Percentiles rank a stretch among this genome's conserved stretches.
phyloP scores from a whole-genome alignment of 2,797 vertebrate genomes.

The Lerista edwardsae region DNA sequence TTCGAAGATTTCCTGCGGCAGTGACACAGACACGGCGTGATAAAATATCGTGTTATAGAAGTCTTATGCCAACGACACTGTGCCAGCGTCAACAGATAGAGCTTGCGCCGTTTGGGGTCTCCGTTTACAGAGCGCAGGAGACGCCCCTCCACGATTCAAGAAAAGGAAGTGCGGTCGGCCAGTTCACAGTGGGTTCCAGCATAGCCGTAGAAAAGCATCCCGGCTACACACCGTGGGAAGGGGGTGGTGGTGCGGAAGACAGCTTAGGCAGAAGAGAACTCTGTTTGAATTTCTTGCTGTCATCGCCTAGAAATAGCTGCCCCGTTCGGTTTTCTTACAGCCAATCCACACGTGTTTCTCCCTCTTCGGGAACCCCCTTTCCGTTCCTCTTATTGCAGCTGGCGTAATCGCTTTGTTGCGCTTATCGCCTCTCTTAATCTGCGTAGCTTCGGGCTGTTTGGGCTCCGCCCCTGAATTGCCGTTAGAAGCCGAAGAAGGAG shows the following conservation, averaged over 20 bases:
- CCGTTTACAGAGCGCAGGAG: too few species aligned
- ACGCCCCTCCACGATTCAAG: neutral
- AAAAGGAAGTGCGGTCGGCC: neutral
- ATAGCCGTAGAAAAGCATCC: neutral
- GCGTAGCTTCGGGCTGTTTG: too few species aligned
- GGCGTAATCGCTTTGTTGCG: neutral
- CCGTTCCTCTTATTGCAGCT: neutral
- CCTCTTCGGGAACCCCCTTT: neutral
- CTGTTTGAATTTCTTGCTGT: neutral
- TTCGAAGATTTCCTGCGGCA: neutral
- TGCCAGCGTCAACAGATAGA: neutral
- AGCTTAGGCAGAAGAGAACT: neutral
- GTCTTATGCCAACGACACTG: neutral
- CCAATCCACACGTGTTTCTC: neutral
- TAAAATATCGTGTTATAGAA: neutral
- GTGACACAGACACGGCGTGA: too few species aligned
- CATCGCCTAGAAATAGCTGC: neutral
- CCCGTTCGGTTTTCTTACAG: too few species aligned
- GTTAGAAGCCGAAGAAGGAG: neutral
- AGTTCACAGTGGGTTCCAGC: neutral
- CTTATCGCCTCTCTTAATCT: neutral
- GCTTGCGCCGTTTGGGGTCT: too few species aligned
- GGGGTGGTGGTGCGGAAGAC: neutral
- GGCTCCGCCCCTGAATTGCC: neutral
- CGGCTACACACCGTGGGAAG: neutral